Evolutionary conservation across 2,797 vertebrate species (phyloP).

Genomic region (Malurus splendens): DNA sequence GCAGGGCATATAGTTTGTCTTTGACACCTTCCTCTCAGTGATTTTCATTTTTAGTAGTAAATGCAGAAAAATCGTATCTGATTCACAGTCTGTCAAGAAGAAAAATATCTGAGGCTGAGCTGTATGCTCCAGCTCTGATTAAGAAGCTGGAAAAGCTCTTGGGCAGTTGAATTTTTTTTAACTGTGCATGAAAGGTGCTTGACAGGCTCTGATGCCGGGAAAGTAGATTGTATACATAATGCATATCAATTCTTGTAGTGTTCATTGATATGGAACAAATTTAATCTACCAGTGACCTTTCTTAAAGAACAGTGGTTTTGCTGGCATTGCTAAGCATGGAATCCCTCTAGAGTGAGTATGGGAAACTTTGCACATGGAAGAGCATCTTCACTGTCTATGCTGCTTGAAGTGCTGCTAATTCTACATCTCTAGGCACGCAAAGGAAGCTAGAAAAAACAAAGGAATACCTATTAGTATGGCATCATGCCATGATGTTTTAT

Average conservation of each 20-base stretch:
- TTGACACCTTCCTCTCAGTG: neutral
- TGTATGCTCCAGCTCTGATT: neutral
- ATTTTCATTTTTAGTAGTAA: constrained; percentile 26
- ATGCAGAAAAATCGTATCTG: constrained; percentile 20
- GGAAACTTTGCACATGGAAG: neutral
- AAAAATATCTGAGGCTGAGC: neutral
- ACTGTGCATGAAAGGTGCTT: constrained; percentile 10
- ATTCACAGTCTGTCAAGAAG: constrained; percentile 13
- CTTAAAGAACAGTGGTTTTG: neutral
- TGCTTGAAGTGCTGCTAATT: neutral
- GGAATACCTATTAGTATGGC: neutral
- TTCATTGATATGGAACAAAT: constrained; percentile 48
- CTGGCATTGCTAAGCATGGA: constrained; percentile 10
- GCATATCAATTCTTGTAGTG: constrained; percentile 22
- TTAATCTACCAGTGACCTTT: constrained; percentile 53
- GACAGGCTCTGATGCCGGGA: constrained; percentile 6
- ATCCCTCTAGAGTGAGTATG: neutral
- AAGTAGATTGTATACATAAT: constrained; percentile 56
- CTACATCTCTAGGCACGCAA: neutral
- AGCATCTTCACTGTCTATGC: neutral
- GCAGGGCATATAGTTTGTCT: neutral
- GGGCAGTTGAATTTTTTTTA: neutral
- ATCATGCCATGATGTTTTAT: neutral
- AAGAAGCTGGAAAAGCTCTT: constrained; percentile 19
- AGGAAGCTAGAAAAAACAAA: neutral